phyloP scores from a whole-genome alignment of 2,888 invertebrate species.

The Oxycera nigricornis region DNA sequence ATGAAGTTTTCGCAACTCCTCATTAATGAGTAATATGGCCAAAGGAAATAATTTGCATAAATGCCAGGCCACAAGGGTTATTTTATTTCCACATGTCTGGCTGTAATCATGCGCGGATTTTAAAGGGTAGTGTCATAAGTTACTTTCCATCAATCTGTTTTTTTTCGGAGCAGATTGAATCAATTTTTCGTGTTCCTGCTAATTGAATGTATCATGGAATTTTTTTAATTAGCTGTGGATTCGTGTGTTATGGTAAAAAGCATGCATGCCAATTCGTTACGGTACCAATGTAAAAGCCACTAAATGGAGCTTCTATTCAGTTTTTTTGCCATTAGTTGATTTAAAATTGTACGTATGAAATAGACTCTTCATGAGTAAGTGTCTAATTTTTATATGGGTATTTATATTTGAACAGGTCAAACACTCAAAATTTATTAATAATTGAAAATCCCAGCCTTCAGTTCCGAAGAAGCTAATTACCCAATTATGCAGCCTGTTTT shows the following conservation, averaged over 20 bases:
- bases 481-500: too few species aligned
- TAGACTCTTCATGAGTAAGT: too few species aligned
- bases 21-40: neutral
- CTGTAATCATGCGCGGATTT: neutral
- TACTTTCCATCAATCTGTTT: neutral
- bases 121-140: neutral
- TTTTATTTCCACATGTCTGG: neutral
- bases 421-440: too few species aligned
- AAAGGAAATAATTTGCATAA: neutral
- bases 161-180: neutral
- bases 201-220: neutral
- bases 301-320: neutral
- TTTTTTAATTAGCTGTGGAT: neutral
- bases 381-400: too few species aligned
- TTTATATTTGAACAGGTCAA: too few species aligned
- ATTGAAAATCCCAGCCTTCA: too few species aligned
- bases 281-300: neutral
- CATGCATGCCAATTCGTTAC: neutral
- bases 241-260: neutral
- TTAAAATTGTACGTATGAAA: too few species aligned
- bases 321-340: too few species aligned
- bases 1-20: neutral
- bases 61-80: neutral
- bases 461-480: too few species aligned
- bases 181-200: neutral